Evolutionary conservation across 2,888 invertebrate genomes (phyloP), one percentile per base, ranked within the genome.

Genomic region (Nematopogon swammerdamellus): DNA sequence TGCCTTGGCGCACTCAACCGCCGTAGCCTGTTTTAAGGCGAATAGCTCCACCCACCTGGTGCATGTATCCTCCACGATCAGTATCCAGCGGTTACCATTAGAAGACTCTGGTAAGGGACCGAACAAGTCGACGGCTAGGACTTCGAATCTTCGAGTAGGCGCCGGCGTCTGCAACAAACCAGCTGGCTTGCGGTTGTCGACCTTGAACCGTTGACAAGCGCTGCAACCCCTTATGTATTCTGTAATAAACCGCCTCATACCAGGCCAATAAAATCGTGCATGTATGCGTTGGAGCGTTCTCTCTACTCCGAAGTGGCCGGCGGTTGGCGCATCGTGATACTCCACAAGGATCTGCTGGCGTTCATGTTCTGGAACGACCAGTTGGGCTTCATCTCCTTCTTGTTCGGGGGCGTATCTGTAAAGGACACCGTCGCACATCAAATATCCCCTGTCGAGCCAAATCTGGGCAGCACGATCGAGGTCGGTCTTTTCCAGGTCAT

Each of bases 21-120:
- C 55, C 2, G 57, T 57, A 4, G 60, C 58, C 2, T 2, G n/a
- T 10, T 49, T 8, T 0, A n/a, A 60, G 18, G 60, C 49, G 19
- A 62, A 60, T 11, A 63, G 20, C 44, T 62, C 61, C 1, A 59
- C 53, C 60, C 61, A 64, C n/a, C 54, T 46, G 0, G 50, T 50
- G 8, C 54, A 48, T 1, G 51, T 44, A 16, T 61, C 60, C 47
- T 61, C 59, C 0, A 58, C 44, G 6, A 57, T 57, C 1, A 61
- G 44, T 5, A 62, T 59, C 59, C 61, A 60, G 18, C 44, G 58
- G 18, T 56, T 53, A 1, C 51, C 53, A 1, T 17, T 17, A 1
- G 42, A 1, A 3, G 55, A 51, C 47, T 57, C 46, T 17, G 56
- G 57, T 2, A 62, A 46, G 10, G 58, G 48, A 4, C 56, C 56